Evolutionary conservation across 2,113 vertebrate genomes (phyloP), one percentile per base, ranked within the genome.

Genomic region (Bubo scandiacus): DNA sequence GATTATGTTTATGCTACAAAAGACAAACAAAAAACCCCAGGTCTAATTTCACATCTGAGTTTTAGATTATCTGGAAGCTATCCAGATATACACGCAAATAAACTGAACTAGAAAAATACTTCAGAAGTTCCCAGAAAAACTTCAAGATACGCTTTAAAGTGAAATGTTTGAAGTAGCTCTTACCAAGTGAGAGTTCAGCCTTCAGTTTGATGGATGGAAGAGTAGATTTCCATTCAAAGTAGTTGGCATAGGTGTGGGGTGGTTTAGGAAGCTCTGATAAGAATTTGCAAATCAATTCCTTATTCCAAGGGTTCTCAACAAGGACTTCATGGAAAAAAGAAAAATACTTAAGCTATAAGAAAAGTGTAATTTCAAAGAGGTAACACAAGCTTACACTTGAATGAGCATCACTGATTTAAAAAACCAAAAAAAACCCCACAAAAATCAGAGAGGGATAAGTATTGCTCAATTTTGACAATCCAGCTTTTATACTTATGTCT

Each of bases 221-320:
- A 63, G 86, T 58, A 83, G 94, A 96, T 21, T 88, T 91, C 99
- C 98, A 99, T 68, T 96, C 97, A 88, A 98, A 97, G 94, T 96
- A 98, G 91, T 95, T 97, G 36, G 96, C 57, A 43, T 98, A 97
- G 27, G 98, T 97, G 70, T 68, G 94, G 62, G 99, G 97, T 2
- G 98, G 98, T 11, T 98, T 98, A 36, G 82, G 94, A 68, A 99
- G 97, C 4, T 92, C 38, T 0, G 97, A 98, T 30, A 99, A 96
- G 94, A 99, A 97, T 10, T 91, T 93, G 16, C 59, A 16, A 58
- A 99, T 98, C 95, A 99, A 86, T 3, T 95, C 61, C 3, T 96
- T 96, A 71, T 99, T 98, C 99, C 99, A 99, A 15, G 99, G 99
- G 47, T 99, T 98, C 20, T 98, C 97, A 74, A 99, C 82, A 66